Evolutionary conservation across 2,888 invertebrate species (phyloP).

Genomic region (Alsophila aescularia): DNA sequence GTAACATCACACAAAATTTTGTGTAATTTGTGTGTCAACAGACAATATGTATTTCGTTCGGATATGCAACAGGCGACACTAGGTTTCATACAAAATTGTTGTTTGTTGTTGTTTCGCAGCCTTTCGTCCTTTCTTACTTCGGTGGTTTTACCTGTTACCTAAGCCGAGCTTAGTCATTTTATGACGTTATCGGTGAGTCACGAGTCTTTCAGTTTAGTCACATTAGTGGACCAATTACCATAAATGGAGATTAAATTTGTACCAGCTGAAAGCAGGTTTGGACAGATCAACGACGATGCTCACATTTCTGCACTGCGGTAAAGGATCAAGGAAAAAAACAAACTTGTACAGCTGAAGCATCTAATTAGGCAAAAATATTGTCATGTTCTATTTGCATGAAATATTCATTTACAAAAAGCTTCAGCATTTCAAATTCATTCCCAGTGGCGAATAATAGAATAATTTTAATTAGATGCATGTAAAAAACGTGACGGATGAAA

Average conservation of each 20-base stretch:
- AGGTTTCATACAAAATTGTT: too few relatives aligned
- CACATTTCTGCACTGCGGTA: constrained; percentile 3
- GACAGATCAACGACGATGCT: constrained; percentile 25
- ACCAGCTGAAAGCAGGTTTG: constrained; percentile 29
- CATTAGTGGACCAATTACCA: constrained; percentile 34
- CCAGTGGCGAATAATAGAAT: constrained; percentile 34
- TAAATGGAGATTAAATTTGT: constrained; percentile 42
- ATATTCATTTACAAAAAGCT: constrained; percentile 12
- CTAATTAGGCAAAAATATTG: constrained; percentile 1
- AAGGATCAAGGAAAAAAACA: neutral
- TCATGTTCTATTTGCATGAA: constrained; percentile 17
- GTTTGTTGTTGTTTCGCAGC: too few relatives aligned
- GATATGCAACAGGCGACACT: too few relatives aligned
- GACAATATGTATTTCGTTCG: too few relatives aligned
- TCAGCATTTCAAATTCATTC: constrained; percentile 25
- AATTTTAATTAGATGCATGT: constrained; percentile 35
- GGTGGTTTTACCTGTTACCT: too few relatives aligned
- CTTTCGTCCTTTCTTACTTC: too few relatives aligned
- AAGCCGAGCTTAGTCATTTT: constrained; percentile 25
- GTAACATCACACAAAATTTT: too few relatives aligned
- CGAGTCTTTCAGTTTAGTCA: too few relatives aligned
- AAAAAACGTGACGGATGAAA: constrained; percentile 42
- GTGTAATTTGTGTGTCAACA: too few relatives aligned
- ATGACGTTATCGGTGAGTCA: constrained; percentile 42
- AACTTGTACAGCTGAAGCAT: neutral